Evolutionary conservation across 2,888 invertebrate species (phyloP), one percentile per base, ranked within the genome.

Genomic region (Tachina grossa): DNA sequence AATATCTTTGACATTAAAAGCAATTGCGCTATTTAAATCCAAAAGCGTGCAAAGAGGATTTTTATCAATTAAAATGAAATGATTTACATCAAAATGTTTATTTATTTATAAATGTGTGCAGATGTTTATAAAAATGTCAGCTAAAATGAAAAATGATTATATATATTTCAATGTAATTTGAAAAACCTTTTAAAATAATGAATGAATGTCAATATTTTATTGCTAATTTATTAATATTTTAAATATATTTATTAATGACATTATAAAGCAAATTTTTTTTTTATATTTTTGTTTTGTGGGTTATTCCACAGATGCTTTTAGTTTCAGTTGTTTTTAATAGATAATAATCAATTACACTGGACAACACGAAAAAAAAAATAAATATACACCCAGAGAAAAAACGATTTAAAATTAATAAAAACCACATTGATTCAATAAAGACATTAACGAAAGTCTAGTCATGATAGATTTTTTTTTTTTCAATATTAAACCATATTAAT

Each of bases 171-270:
- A 22, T 69, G 8, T 14, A 22, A 55, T 43, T 71, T n/a, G 39
- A 10, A 31, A 51, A 74, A 51, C 14, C 51, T 61, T 51, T 74
- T 51, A 74, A 51, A 41, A 41, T 51, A 74, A 69, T 69, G 31
- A 59, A 59, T 61, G n/a, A n/a, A n/a, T n/a, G n/a, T 10, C 41
- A 57, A 8, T 16, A 16, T 31, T 31, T 31, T 31, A 31, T 31
- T 31, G 31, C 0, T 4, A 31, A 31, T 31, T 31, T 3, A 31
- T 31, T 31, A 31, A 31, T 31, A 51, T 51, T 51, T 8, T 8
- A 9, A 16, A 51, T 2, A 16, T 51, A 9, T 16, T 10, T 51
- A 9, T 51, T 16, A 51, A 16, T 51, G 19, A 1, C 31, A 31
- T 53, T 55, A 5, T 2, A 55, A 19, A 53, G 9, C 19, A 53